Percentiles rank a stretch among this genome's conserved stretches.
Conservation (phyloP, 2,113 vertebrate species). For the Sylvilagus bachmani region DNA sequence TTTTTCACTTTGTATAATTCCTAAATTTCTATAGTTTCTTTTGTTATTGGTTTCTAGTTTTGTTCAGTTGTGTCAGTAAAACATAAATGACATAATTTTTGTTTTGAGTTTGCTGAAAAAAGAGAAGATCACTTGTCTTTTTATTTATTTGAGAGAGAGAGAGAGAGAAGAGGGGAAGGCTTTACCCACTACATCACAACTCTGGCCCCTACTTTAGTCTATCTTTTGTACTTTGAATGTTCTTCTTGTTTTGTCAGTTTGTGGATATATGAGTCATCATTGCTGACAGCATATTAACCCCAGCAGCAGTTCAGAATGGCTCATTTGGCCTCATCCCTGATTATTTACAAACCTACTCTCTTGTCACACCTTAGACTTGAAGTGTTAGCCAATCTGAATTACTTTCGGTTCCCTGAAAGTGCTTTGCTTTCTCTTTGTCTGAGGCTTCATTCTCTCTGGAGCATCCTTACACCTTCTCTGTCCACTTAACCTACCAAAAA, state of each 20-base stretch:
- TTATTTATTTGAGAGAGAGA: too few species aligned
- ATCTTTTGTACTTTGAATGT: constrained; percentile 42
- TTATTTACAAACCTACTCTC: neutral
- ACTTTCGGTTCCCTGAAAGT: neutral
- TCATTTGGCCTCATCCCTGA: neutral
- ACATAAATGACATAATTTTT: too few species aligned
- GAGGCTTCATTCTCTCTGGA: neutral
- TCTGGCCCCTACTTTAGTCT: neutral
- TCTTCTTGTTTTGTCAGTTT: neutral
- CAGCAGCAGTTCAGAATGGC: neutral
- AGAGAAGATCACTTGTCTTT: too few species aligned
- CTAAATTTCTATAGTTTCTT: too few species aligned
- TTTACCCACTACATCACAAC: too few species aligned
- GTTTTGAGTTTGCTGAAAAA: too few species aligned
- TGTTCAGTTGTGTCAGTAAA: too few species aligned
- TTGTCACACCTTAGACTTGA: neutral
- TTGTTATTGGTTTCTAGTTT: too few species aligned
- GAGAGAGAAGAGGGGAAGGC: too few species aligned
- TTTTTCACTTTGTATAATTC: too few species aligned
- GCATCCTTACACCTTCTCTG: neutral
- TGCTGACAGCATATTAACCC: neutral
- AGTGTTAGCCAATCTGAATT: neutral
- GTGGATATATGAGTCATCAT: neutral
- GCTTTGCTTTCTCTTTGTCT: neutral
- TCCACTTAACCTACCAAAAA: neutral